A percentile compares a stretch with the other conserved stretches of the same genome.
These are phyloP conservation scores for Metopia argyrocephala DNA, from an alignment of 2,888 invertebrate genomes.

Conservation along the genomic window DNA sequence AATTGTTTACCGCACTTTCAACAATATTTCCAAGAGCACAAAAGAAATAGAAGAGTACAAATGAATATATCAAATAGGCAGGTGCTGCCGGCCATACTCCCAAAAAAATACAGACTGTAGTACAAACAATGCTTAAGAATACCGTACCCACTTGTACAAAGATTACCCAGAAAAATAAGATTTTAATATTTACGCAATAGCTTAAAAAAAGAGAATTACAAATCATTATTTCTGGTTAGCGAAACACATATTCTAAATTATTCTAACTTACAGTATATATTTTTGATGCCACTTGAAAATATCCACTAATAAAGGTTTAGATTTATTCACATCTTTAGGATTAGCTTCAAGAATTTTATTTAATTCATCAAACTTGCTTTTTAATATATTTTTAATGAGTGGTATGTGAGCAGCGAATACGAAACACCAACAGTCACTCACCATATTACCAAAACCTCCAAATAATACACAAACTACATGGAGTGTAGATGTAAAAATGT, in stretches of 20 bases:
- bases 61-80: constrained; percentile 12
- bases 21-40: constrained; percentile 41
- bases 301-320: not conserved
- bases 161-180: constrained; percentile 34
- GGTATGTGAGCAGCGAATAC: constrained; percentile 29
- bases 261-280: constrained; percentile 27
- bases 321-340: not conserved
- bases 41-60: constrained; percentile 9
- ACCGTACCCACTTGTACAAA: constrained; percentile 23
- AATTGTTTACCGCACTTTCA: constrained; percentile 26
- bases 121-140: constrained; percentile 33
- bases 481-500: not conserved
- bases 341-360: not conserved
- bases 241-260: not conserved
- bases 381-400: constrained; percentile 18
- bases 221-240: not conserved
- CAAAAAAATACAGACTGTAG: constrained; percentile 35
- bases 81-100: constrained; percentile 35
- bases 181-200: not conserved
- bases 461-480: constrained; percentile 5
- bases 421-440: constrained; percentile 33
- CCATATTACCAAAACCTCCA: constrained; percentile 29
- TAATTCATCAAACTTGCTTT: constrained; percentile 27
- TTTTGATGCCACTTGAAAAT: constrained; percentile 44
- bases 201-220: not conserved